Conservation (phyloP, 2,797 vertebrate species). For the Limnodromus scolopaceus region DNA sequence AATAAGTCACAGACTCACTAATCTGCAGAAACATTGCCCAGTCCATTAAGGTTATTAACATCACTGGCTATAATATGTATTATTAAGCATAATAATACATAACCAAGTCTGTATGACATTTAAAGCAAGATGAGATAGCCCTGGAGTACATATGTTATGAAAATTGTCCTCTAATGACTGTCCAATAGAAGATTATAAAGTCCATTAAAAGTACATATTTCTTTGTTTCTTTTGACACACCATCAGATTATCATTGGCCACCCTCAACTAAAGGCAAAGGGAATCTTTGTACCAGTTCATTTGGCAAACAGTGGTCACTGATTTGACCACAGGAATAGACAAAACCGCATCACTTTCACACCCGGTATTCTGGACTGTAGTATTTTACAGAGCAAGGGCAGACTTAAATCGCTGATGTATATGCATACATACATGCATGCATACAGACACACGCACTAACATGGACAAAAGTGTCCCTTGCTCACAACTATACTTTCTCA, state of each 20-base stretch:
- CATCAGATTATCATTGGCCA: background rate
- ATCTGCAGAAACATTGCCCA: background rate
- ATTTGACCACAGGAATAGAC: background rate
- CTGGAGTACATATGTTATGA: background rate
- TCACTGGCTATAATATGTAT: background rate
- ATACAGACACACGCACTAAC: background rate
- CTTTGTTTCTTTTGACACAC: background rate
- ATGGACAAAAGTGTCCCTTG: background rate
- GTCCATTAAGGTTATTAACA: slow-evolving; percentile 4
- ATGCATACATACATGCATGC: rapidly evolving
- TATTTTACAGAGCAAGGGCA: background rate
- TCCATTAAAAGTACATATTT: background rate
- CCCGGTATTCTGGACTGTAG: background rate
- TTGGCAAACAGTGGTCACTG: background rate
- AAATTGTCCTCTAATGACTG: slow-evolving; percentile 16
- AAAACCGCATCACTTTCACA: background rate
- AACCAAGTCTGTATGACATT: background rate
- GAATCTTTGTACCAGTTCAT: background rate
- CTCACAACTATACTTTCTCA: background rate
- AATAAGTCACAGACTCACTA: background rate
- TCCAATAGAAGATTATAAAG: background rate
- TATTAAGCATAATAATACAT: background rate
- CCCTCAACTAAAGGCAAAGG: background rate
- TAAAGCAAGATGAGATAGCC: slow-evolving; percentile 10
- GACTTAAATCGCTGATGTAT: background rate